phyloP scores from a whole-genome alignment of 2,113 vertebrate species.

The Cercopithecus mona region DNA sequence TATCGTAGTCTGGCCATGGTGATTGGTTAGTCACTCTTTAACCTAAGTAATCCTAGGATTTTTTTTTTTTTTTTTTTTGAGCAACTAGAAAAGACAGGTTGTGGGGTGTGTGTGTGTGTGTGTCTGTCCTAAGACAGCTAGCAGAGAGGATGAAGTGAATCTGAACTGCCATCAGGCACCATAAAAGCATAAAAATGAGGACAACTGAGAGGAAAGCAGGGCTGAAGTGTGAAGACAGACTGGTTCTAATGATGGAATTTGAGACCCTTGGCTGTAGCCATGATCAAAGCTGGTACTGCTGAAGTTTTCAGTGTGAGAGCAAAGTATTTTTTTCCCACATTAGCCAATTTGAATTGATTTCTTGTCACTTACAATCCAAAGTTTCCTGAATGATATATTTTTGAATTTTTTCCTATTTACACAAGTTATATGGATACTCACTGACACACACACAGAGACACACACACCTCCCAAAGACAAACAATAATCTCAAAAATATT shows the following conservation, averaged over 20 bases:
- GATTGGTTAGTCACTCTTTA: neutral
- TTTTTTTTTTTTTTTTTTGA: constrained; percentile 38
- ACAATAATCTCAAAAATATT: constrained; percentile 9
- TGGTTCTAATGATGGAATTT: neutral
- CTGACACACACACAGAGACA: neutral
- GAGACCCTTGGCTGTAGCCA: neutral
- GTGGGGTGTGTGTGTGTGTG: neutral
- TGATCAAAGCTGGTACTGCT: constrained; percentile 6
- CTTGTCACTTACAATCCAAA: constrained; percentile 1
- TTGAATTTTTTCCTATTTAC: constrained; percentile 6
- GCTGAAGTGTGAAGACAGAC: neutral
- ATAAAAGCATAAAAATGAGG: neutral
- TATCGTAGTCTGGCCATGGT: neutral
- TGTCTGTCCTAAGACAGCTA: neutral
- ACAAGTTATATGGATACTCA: neutral
- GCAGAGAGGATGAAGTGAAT: neutral
- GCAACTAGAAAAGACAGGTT: neutral
- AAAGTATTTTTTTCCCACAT: neutral
- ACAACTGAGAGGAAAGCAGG: neutral
- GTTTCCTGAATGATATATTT: neutral
- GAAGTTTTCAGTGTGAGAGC: neutral
- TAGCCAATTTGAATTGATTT: constrained; percentile 23
- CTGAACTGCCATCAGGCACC: neutral
- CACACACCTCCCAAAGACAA: neutral
- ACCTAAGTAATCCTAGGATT: neutral